Evolutionary conservation across 1,140 invertebrate species (phyloP).

Genomic region (Solen grandis): DNA sequence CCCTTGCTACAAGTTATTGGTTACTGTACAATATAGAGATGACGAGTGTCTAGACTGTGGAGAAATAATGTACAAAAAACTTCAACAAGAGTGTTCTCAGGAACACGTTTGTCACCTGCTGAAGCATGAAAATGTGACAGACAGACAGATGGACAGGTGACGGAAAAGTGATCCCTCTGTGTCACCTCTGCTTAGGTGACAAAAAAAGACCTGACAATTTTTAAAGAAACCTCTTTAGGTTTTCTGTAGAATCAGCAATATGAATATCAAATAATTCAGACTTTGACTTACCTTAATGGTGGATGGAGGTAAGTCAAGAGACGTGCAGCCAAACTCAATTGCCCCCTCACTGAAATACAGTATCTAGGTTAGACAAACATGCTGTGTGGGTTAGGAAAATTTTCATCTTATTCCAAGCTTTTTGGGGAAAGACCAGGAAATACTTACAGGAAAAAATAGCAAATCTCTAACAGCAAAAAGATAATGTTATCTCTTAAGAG

Average conservation of each 20-base stretch:
- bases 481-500: not conserved
- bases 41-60: no score
- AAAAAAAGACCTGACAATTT: not conserved
- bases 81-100: no score
- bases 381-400: not conserved
- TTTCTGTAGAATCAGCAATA: not conserved
- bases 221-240: not conserved
- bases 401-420: not conserved
- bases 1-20: no score
- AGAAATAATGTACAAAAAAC: no score
- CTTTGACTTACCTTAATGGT: conserved; percentile 77
- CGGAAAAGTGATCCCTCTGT: no score
- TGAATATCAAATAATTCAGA: not conserved
- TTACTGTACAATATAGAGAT: no score
- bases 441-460: not conserved
- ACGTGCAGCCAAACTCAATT: conserved; percentile 84
- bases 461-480: not conserved
- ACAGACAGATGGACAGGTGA: no score
- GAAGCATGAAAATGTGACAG: not conserved
- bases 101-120: not conserved
- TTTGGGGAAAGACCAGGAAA: not conserved
- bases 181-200: no score
- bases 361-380: not conserved
- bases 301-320: conserved; percentile 82
- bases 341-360: conserved; percentile 83